Percentiles rank a stretch among this genome's conserved stretches.
These are phyloP conservation scores for Euura lappo DNA, from an alignment of 1,140 invertebrate genomes.

Conservation along the genomic window DNA sequence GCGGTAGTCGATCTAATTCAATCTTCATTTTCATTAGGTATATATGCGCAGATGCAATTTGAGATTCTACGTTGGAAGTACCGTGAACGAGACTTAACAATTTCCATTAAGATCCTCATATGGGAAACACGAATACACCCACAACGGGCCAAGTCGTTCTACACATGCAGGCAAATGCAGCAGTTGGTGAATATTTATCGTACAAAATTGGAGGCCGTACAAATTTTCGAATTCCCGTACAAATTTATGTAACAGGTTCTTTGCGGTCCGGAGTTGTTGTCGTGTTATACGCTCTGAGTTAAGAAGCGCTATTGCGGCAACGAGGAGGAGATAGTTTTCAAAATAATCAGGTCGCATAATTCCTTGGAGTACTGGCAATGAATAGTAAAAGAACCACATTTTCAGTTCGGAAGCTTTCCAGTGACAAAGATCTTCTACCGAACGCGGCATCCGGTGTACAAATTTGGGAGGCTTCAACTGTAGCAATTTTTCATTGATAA, in stretches of 20 bases:
- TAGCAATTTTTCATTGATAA: slow-evolving; percentile 20
- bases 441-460: slow-evolving; percentile 31
- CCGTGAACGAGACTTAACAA: slow-evolving; percentile 32
- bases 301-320: slow-evolving; percentile 22
- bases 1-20: slow-evolving; percentile 20
- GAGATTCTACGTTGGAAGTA: slow-evolving; percentile 31
- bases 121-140: slow-evolving; percentile 26
- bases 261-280: slow-evolving; percentile 13
- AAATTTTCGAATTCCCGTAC: slow-evolving; percentile 20
- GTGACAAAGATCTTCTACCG: slow-evolving; percentile 24
- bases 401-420: slow-evolving; percentile 32
- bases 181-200: slow-evolving; percentile 27
- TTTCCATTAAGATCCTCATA: slow-evolving; percentile 36
- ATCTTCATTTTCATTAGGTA: slow-evolving; percentile 28
- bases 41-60: slow-evolving; percentile 26
- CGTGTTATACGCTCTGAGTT: slow-evolving; percentile 17
- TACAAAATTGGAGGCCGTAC: slow-evolving; percentile 23
- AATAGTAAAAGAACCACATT: slow-evolving; percentile 29
- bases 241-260: slow-evolving; percentile 23
- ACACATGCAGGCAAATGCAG: slow-evolving; percentile 25
- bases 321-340: slow-evolving; percentile 23
- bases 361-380: slow-evolving; percentile 26
- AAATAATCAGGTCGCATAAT: slow-evolving; percentile 27
- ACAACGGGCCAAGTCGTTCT: slow-evolving; percentile 25
- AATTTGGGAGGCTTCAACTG: slow-evolving; percentile 31